Evolutionary conservation across 2,113 vertebrate genomes (phyloP).

Genomic region (Channa maculata): DNA sequence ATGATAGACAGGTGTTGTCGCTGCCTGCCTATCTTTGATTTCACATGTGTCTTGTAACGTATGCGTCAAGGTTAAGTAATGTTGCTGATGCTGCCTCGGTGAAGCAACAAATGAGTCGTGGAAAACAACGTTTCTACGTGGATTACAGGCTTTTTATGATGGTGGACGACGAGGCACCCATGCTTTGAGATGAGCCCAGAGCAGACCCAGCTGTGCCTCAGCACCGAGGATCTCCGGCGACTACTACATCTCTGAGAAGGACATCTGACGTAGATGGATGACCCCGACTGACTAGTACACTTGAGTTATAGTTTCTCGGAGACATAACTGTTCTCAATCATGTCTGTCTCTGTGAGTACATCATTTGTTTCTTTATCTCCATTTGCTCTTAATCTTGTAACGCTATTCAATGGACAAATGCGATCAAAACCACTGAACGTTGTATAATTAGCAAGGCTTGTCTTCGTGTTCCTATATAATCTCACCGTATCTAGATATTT

Average conservation of each 20-base stretch:
- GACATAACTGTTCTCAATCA: slow-evolving; percentile 46
- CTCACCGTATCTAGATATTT: slow-evolving; percentile 3
- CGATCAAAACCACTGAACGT: neutral
- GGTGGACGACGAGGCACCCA: slow-evolving; percentile 24
- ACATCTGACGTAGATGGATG: slow-evolving; percentile 56
- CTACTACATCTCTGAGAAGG: slow-evolving; percentile 19
- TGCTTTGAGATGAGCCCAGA: slow-evolving; percentile 54
- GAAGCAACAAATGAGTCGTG: neutral
- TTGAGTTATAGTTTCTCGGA: slow-evolving; percentile 46
- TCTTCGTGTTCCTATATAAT: neutral
- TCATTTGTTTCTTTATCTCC: neutral
- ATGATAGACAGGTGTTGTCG: slow-evolving; percentile 62
- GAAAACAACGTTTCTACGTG: neutral
- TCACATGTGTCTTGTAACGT: neutral
- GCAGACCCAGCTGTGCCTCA: slow-evolving; percentile 59
- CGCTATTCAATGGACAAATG: neutral
- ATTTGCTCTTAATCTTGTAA: neutral
- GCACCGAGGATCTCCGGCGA: slow-evolving; percentile 32
- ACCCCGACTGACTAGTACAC: slow-evolving; percentile 37
- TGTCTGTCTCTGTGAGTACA: slow-evolving; percentile 85
- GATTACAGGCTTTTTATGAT: slow-evolving; percentile 37
- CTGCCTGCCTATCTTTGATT: slow-evolving; percentile 4
- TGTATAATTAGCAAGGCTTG: neutral
- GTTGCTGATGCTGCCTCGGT: neutral
- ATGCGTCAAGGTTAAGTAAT: neutral